Percentiles rank a stretch among this genome's conserved stretches.
Evolutionary conservation across 2,797 vertebrate species (phyloP).

Genomic region (Gymnothorax reevesii): DNA sequence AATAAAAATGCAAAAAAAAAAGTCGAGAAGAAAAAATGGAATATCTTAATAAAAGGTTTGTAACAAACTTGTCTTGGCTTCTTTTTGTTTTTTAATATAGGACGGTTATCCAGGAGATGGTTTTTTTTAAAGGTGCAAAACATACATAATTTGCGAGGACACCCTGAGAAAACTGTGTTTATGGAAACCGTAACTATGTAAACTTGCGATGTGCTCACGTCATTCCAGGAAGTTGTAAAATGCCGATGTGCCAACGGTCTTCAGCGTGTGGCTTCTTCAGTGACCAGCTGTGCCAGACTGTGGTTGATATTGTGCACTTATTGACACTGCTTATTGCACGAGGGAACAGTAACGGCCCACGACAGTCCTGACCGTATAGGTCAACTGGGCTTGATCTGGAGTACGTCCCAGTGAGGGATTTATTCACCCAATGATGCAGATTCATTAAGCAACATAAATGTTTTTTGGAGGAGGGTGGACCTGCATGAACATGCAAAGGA

Average conservation of each 20-base stretch:
- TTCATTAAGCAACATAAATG: background rate
- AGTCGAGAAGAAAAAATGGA: slow-evolving; percentile 71
- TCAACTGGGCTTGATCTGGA: background rate
- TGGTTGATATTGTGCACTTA: background rate
- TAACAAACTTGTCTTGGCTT: slow-evolving; percentile 72
- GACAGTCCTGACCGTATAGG: background rate
- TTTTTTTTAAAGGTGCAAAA: background rate
- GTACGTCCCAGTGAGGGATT: background rate
- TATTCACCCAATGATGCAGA: background rate
- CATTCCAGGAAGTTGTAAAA: background rate
- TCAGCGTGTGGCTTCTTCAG: background rate
- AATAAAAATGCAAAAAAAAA: slow-evolving; percentile 61
- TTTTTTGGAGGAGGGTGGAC: background rate
- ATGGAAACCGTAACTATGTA: background rate
- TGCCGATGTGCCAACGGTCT: background rate
- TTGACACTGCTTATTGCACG: background rate
- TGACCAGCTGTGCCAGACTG: background rate
- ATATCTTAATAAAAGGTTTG: slow-evolving; percentile 91
- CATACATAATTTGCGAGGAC: too few relatives aligned
- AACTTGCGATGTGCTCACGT: background rate
- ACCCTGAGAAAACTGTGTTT: background rate
- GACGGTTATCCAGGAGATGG: background rate
- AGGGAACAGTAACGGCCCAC: background rate
- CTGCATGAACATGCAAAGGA: background rate
- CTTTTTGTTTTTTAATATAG: background rate